Evolutionary conservation across 2,797 vertebrate genomes (phyloP), one percentile per base, ranked within the genome.

Genomic region (Hoplostethus mediterraneus): DNA sequence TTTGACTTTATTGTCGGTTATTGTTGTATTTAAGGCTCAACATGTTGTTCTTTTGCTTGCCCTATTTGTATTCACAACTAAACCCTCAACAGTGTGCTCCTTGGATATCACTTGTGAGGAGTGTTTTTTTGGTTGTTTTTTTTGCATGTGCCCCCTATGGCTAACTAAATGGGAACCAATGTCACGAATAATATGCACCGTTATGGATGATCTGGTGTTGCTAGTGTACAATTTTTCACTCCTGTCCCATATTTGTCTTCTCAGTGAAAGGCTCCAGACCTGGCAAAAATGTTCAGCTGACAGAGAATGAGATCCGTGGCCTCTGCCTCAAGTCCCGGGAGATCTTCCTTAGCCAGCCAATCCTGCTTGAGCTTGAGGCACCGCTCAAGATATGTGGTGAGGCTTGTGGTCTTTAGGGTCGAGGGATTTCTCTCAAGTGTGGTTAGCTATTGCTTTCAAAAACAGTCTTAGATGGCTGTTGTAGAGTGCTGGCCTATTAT

Each of bases 311-410:
- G 90, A 95, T 95, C 79, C 95, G 95, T 33, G 95, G 95, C 54
- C 93, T 95, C 71, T 95, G 95, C 81, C 93, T 95, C 64, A 95
- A 95, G 89, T 95, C 95, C 81, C 90, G 95, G 77, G 95, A 95
- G 93, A 95, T 95, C 80, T 95, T 95, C 87, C 95, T 95, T 84
- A 95, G 95, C 82, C 95, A 95, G 88, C 95, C 95, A 67, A 95
- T 95, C 79, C 89, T 95, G 76, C 91, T 95, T 4, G 95, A 95
- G 84, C 93, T 95, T 12, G 95, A 95, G 86, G 95, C 95, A 0
- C 95, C 95, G 49, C 93, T 95, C 53, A 95, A 95, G 93, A 95
- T 95, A 67, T 95, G 95, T 82, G 95, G 95, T 95, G 79, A 93
- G 93, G 75, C 69, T 80, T 82, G 80, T 85, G 68, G 81, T 83